These are phyloP conservation scores for Aphelinus atriplicis DNA, from an alignment of 1,140 invertebrate species.

Conservation along the genomic window DNA sequence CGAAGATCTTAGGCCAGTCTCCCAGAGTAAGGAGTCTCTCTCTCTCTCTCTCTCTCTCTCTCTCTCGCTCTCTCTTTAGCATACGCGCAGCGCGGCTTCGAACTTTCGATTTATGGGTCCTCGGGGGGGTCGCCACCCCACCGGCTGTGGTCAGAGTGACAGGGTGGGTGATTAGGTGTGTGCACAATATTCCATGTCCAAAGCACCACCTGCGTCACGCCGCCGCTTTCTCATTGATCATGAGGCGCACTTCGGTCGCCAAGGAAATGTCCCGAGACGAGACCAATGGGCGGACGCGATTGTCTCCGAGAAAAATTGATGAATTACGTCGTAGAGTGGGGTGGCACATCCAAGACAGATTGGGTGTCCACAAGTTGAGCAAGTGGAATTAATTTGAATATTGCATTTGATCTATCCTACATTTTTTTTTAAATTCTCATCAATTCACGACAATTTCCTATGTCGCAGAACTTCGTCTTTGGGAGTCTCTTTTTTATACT, in stretches of 20 bases:
- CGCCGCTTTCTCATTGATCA: constrained; percentile 58
- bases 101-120: constrained; percentile 64
- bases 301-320: too few species aligned
- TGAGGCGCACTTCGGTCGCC: background rate
- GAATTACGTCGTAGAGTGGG: too few species aligned
- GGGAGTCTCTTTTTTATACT: too few species aligned
- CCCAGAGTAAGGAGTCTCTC: background rate
- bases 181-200: constrained; percentile 58
- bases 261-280: too few species aligned
- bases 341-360: too few species aligned
- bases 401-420: too few species aligned
- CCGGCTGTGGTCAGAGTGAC: constrained; percentile 60
- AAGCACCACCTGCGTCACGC: constrained; percentile 59
- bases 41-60: background rate
- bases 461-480: too few species aligned
- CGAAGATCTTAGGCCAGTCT: constrained; percentile 30
- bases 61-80: constrained; percentile 16
- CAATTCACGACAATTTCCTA: too few species aligned
- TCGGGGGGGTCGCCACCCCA: constrained; percentile 45
- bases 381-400: too few species aligned
- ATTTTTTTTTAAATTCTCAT: too few species aligned
- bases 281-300: too few species aligned
- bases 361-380: too few species aligned
- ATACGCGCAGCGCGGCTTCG: constrained; percentile 44
- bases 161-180: constrained; percentile 61